These are phyloP conservation scores for Amphiprion ocellaris DNA, from an alignment of 2,113 vertebrate genomes.

Conservation along the genomic window DNA sequence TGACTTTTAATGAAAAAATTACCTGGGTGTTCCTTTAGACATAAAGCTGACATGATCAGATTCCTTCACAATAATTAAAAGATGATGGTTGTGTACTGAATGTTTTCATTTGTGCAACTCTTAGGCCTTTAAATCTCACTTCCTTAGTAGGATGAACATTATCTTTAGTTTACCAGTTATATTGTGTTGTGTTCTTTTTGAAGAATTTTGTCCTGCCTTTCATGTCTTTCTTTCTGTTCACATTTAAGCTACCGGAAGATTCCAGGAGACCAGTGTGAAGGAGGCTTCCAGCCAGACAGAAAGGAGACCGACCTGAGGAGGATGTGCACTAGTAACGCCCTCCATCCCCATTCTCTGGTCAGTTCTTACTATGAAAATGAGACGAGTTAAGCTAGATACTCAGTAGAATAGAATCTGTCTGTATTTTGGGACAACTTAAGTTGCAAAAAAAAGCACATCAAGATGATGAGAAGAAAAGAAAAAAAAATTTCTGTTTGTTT, in stretches of 20 bases:
- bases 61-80: too few relatives aligned
- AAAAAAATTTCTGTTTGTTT: too few relatives aligned
- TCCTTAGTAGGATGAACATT: not conserved
- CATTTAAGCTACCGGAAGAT: conserved; percentile 92
- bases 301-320: conserved; percentile 88
- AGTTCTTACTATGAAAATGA: conserved; percentile 30
- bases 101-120: not conserved
- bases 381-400: not conserved
- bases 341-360: conserved; percentile 77
- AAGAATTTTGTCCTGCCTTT: not conserved
- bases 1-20: too few relatives aligned
- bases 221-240: not conserved
- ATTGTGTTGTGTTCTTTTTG: not conserved
- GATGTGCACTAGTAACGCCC: conserved; percentile 88
- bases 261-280: conserved; percentile 91
- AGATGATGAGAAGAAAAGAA: too few relatives aligned
- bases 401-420: not conserved
- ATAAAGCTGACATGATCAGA: too few relatives aligned
- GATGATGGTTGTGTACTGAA: too few relatives aligned
- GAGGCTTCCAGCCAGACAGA: conserved; percentile 87
- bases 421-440: not conserved
- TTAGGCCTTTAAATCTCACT: too few relatives aligned
- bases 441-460: too few relatives aligned
- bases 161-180: not conserved
- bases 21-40: too few relatives aligned